phyloP scores from a whole-genome alignment of 2,888 invertebrate species.

The Argynnis bischoffii region DNA sequence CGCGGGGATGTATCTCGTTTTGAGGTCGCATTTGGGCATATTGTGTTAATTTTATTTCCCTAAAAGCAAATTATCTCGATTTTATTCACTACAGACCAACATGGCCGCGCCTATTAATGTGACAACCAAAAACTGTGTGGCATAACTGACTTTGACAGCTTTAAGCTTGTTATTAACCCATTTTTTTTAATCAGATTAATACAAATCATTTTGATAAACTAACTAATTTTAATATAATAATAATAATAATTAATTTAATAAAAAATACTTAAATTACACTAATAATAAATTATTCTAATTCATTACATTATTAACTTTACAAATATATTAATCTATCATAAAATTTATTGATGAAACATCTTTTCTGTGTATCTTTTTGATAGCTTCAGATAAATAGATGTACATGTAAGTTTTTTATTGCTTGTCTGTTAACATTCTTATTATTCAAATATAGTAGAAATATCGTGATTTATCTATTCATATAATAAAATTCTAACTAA shows the following conservation, averaged over 20 bases:
- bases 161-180: slow-evolving; percentile 9
- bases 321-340: too few species aligned
- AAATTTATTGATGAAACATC: too few species aligned
- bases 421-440: too few species aligned
- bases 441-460: too few species aligned
- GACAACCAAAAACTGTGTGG: slow-evolving; percentile 64
- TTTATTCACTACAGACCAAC: slow-evolving; percentile 83
- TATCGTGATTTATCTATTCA: too few species aligned
- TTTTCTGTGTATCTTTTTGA: too few species aligned
- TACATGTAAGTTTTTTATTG: too few species aligned
- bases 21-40: slow-evolving; percentile 98
- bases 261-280: too few species aligned
- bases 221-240: background rate
- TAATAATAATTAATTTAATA: background rate
- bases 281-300: too few species aligned
- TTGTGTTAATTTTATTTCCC: slow-evolving; percentile 78
- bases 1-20: slow-evolving; percentile 98
- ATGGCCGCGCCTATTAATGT: slow-evolving; percentile 84
- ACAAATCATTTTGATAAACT: background rate
- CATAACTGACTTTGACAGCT: slow-evolving; percentile 40
- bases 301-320: too few species aligned
- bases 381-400: too few species aligned
- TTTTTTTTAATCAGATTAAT: slow-evolving; percentile 20
- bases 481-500: too few species aligned
- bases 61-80: slow-evolving; percentile 74